Conservation (phyloP, 1,140 invertebrate species). For the Ceratosolen solmsi region DNA sequence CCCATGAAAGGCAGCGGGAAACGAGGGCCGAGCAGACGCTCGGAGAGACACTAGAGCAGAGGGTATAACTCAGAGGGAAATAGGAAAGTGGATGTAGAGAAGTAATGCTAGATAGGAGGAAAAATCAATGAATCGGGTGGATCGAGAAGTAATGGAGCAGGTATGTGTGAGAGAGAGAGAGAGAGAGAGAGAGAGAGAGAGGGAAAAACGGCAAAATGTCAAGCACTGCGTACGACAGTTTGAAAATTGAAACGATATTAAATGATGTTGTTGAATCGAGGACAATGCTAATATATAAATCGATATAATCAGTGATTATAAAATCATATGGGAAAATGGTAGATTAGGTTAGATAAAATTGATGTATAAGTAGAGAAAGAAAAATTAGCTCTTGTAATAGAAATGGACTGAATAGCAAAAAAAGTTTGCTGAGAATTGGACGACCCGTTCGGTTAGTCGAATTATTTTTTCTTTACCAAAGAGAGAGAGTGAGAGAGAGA, state of each 20-base stretch:
- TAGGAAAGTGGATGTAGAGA: slow-evolving; percentile 17
- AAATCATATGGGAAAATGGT: background rate
- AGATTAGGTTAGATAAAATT: too few species aligned
- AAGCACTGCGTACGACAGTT: background rate
- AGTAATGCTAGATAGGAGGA: background rate
- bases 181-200: background rate
- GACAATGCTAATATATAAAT: background rate
- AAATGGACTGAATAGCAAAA: too few species aligned
- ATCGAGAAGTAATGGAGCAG: background rate
- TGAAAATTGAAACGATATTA: background rate
- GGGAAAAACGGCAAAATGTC: background rate
- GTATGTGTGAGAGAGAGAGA: background rate
- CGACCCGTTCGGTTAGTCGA: background rate
- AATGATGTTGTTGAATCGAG: background rate
- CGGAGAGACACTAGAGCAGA: background rate
- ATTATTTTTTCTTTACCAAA: slow-evolving; percentile 1
- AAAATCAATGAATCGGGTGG: slow-evolving; percentile 4
- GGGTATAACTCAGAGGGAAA: slow-evolving; percentile 34
- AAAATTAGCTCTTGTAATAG: background rate
- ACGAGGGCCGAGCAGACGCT: background rate
- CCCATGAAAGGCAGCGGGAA: background rate
- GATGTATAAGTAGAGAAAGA: too few species aligned
- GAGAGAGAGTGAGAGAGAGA: background rate
- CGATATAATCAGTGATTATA: background rate
- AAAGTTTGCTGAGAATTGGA: background rate